Conservation (phyloP, 2,797 vertebrate species). For the Dendrocincla fuliginosa region DNA sequence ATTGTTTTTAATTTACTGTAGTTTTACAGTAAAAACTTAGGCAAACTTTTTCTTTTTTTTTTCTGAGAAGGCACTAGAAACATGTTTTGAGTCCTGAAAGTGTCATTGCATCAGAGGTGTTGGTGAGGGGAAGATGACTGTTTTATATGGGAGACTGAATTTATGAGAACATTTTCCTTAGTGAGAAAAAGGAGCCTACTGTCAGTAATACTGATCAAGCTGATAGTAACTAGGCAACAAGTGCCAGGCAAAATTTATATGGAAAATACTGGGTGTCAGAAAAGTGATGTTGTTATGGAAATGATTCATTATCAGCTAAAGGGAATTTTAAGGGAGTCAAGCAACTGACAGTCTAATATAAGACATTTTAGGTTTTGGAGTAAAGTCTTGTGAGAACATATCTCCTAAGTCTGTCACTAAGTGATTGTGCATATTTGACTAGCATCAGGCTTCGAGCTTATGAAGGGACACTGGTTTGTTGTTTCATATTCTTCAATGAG, state of each 20-base stretch:
- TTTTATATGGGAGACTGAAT: background rate
- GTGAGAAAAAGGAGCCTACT: background rate
- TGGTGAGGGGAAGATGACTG: background rate
- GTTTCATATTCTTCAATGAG: background rate
- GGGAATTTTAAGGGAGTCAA: background rate
- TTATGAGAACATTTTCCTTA: background rate
- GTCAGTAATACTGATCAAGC: background rate
- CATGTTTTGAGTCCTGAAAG: background rate
- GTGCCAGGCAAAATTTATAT: background rate
- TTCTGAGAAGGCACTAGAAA: background rate
- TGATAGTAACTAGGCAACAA: conserved; percentile 27
- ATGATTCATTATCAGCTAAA: conserved; percentile 26
- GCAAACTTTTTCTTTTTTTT: background rate
- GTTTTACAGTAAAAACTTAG: background rate
- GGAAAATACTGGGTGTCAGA: conserved; percentile 1
- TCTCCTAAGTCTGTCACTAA: background rate
- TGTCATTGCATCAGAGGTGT: background rate
- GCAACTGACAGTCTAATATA: background rate
- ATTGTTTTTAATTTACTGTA: background rate
- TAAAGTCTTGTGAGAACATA: background rate
- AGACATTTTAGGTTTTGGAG: background rate
- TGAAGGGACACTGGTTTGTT: background rate
- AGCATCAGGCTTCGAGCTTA: background rate
- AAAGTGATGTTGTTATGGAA: conserved; percentile 9
- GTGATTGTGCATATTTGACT: background rate